Evolutionary conservation across 2,797 vertebrate genomes (phyloP).

Genomic region (Antrozous pallidus): DNA sequence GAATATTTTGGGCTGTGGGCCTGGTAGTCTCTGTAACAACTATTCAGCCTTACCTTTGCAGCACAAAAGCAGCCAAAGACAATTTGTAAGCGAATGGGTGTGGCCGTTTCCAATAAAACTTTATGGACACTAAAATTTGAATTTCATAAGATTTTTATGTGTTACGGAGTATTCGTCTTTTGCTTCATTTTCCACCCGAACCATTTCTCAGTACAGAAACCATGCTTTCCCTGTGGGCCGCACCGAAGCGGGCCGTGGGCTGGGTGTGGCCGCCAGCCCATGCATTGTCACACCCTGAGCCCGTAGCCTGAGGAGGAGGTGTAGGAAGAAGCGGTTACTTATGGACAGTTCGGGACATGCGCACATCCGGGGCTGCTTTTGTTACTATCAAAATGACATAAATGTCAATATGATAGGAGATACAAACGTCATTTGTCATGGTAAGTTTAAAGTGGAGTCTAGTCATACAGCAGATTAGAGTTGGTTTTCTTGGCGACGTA

Average conservation of each 20-base stretch:
- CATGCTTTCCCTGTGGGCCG: background rate
- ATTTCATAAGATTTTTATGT: constrained; percentile 7
- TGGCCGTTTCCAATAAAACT: background rate
- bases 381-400: background rate
- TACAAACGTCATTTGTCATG: constrained; percentile 61
- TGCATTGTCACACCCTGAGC: background rate
- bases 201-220: background rate
- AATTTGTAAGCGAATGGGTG: background rate
- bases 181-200: background rate
- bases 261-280: background rate
- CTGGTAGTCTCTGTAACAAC: background rate
- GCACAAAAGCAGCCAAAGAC: background rate
- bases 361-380: background rate
- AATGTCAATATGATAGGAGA: constrained; percentile 29
- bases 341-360: background rate
- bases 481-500: constrained; percentile 73
- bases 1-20: background rate
- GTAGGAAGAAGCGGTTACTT: background rate
- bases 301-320: background rate
- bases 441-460: constrained; percentile 54
- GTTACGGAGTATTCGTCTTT: background rate
- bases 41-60: background rate
- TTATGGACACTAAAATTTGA: background rate
- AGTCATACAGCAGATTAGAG: constrained; percentile 71
- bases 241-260: background rate